phyloP scores from a whole-genome alignment of 64 coral and sea anemone species.

The Exaiptasia diaphana region DNA sequence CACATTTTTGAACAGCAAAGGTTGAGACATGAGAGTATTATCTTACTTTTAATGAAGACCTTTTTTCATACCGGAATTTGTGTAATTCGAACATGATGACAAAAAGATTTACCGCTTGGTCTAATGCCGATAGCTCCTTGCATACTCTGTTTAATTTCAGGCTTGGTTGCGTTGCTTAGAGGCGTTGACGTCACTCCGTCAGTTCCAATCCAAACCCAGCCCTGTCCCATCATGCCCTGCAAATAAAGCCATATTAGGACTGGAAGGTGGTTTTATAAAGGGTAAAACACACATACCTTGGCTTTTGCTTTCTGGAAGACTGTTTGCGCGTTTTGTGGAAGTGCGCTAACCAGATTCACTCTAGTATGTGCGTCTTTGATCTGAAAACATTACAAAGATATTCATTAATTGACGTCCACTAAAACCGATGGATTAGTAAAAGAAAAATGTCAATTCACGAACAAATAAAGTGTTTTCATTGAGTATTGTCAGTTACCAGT shows the following conservation, averaged over 20 bases:
- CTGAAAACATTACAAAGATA: slow-evolving; percentile 10
- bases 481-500: too few species aligned
- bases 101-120: slow-evolving; percentile 60
- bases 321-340: slow-evolving; percentile 59
- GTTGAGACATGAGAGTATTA: too few species aligned
- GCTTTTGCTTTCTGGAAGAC: slow-evolving; percentile 66
- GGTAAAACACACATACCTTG: slow-evolving; percentile 24
- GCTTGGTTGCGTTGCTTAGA: slow-evolving; percentile 47
- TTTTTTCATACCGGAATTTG: too few species aligned
- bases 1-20: too few species aligned
- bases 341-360: slow-evolving; percentile 76
- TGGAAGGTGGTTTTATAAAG: not conserved
- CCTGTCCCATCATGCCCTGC: slow-evolving; percentile 94
- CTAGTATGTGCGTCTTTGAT: slow-evolving; percentile 88
- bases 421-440: not conserved
- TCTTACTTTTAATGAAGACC: too few species aligned
- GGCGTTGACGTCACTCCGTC: slow-evolving; percentile 68
- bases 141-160: slow-evolving; percentile 63
- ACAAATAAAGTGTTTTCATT: not conserved
- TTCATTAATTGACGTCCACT: not conserved
- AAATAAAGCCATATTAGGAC: not conserved
- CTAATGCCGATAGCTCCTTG: slow-evolving; percentile 76
- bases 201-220: slow-evolving; percentile 90
- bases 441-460: not conserved
- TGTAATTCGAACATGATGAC: too few species aligned